Conservation (phyloP, 2,888 invertebrate species). For the Halocaridina rubra region DNA sequence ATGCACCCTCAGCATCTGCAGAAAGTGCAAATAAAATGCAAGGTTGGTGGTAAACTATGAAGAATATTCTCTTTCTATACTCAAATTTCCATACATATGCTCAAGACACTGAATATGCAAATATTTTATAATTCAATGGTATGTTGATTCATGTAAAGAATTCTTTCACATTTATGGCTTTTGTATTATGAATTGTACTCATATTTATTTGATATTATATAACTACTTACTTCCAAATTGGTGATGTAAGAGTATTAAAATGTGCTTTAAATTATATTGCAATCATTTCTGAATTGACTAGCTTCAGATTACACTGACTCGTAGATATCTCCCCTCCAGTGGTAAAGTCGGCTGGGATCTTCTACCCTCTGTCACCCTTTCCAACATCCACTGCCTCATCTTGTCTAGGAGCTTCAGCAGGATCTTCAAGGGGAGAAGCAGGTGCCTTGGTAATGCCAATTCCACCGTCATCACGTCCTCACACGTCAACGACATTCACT, state of each 20-base stretch:
- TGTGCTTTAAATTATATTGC: too few relatives aligned
- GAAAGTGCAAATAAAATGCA: slow-evolving; percentile 53
- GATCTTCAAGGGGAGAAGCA: slow-evolving; percentile 41
- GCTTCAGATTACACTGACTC: slow-evolving; percentile 61
- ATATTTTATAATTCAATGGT: too few relatives aligned
- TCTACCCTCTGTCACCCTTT: slow-evolving; percentile 83
- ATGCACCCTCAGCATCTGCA: slow-evolving; percentile 37
- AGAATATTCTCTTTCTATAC: too few relatives aligned
- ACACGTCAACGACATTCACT: slow-evolving; percentile 45
- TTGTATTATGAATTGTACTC: too few relatives aligned
- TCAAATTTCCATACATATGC: too few relatives aligned
- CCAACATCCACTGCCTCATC: slow-evolving; percentile 64
- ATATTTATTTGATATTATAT: too few relatives aligned
- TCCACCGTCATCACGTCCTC: slow-evolving; percentile 55
- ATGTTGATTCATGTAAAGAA: too few relatives aligned
- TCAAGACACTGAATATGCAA: too few relatives aligned
- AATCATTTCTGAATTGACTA: too few relatives aligned
- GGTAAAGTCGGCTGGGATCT: slow-evolving; percentile 93
- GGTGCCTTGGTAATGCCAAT: slow-evolving; percentile 55
- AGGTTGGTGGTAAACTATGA: slow-evolving; percentile 53
- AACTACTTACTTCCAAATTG: too few relatives aligned
- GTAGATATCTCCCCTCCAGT: slow-evolving; percentile 72
- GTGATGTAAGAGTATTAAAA: too few relatives aligned
- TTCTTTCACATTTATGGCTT: too few relatives aligned
- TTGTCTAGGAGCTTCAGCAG: slow-evolving; percentile 60